Percentiles rank a stretch among this genome's conserved stretches.
phyloP scores from a whole-genome alignment of 2,113 vertebrate genomes.

The Tetrax tetrax region DNA sequence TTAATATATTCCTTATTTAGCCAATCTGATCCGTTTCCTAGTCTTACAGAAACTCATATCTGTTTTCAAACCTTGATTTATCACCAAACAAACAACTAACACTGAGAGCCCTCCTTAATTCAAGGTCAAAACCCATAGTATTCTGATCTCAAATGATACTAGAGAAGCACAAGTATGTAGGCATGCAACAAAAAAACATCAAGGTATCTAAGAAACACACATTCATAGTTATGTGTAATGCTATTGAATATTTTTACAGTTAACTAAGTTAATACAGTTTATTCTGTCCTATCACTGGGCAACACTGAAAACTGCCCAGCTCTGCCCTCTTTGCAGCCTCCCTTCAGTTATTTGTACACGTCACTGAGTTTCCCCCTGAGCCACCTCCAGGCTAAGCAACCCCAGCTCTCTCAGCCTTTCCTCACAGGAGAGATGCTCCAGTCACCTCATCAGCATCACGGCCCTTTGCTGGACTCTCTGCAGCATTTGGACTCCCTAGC shows the following conservation, averaged over 20 bases:
- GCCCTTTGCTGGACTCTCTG: not conserved
- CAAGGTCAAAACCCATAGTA: not conserved
- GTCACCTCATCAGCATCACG: not conserved
- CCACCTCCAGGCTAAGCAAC: not conserved
- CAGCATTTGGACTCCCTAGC: not conserved
- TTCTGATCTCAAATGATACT: not conserved
- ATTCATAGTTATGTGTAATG: not conserved
- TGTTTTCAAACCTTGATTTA: not conserved
- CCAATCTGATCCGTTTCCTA: not conserved
- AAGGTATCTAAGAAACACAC: not conserved
- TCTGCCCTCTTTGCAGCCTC: not conserved
- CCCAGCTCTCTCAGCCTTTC: too few relatives aligned
- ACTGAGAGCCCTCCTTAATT: not conserved
- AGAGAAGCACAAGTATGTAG: not conserved
- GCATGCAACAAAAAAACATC: not conserved
- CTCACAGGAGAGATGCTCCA: not conserved
- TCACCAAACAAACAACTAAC: not conserved
- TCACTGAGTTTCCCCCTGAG: not conserved
- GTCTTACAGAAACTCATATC: not conserved
- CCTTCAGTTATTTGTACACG: not conserved
- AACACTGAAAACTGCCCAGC: not conserved
- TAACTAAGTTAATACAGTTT: not conserved
- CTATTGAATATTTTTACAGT: not conserved
- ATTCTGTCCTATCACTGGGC: not conserved
- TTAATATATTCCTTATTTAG: not conserved